Conservation (phyloP, 2,797 vertebrate species). For the Rhinogobio ventralis region DNA sequence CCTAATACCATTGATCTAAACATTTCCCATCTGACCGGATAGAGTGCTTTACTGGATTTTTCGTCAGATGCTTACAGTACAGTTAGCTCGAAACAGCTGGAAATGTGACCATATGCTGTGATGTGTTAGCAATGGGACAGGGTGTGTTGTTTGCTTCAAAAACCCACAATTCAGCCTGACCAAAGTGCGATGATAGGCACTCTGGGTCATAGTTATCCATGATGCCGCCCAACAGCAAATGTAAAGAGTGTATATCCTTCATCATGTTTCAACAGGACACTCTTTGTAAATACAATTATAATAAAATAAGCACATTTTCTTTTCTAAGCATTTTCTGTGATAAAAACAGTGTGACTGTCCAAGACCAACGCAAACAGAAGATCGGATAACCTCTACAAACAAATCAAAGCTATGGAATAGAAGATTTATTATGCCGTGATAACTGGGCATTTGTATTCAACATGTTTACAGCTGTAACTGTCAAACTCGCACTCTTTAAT, state of each 20-base stretch:
- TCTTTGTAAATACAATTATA: not conserved
- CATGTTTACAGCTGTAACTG: not conserved
- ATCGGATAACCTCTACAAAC: slow-evolving; percentile 1
- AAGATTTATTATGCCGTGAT: slow-evolving; percentile 31
- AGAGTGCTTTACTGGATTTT: not conserved
- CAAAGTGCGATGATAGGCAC: not conserved
- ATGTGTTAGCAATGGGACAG: not conserved
- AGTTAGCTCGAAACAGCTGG: not conserved
- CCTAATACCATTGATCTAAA: not conserved
- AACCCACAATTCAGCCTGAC: not conserved
- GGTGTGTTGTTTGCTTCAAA: not conserved
- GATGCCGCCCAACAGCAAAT: not conserved
- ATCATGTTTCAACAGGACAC: not conserved
- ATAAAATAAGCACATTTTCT: not conserved
- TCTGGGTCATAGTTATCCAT: too few relatives aligned
- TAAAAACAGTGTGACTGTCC: not conserved
- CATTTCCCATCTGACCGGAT: not conserved
- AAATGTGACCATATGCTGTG: not conserved
- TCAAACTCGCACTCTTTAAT: slow-evolving; percentile 7
- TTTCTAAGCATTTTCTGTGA: slow-evolving; percentile 28
- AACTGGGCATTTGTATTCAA: not conserved
- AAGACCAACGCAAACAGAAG: not conserved
- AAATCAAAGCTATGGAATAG: not conserved
- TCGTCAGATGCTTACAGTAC: not conserved
- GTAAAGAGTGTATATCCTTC: not conserved